phyloP scores from a whole-genome alignment of 30 jellyfish, hydroid and myxozoan species.

The Pelagia noctiluca region DNA sequence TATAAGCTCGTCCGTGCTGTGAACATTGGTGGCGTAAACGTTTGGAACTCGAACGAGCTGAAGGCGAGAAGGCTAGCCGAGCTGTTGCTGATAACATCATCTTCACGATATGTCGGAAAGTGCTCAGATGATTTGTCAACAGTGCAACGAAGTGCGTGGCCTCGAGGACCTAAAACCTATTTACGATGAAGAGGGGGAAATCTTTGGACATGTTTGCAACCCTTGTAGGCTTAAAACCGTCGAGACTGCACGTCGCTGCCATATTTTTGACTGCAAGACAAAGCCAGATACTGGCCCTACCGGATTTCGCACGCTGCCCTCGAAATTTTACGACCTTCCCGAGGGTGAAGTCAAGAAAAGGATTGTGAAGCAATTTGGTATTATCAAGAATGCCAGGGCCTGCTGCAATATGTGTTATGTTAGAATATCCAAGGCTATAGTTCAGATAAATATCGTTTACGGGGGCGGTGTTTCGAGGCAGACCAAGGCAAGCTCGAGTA shows the following conservation, averaged over 20 bases:
- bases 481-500: conserved; percentile 21
- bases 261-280: conserved; percentile 61
- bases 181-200: conserved; percentile 55
- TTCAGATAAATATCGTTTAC: conserved; percentile 58
- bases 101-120: conserved; percentile 45
- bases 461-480: conserved; percentile 56
- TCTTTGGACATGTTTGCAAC: conserved; percentile 75
- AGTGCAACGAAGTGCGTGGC: conserved; percentile 55
- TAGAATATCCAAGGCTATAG: conserved; percentile 71
- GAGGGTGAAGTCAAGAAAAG: conserved; percentile 78
- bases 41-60: background rate
- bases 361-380: conserved; percentile 74
- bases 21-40: background rate
- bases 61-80: background rate
- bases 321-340: conserved; percentile 79
- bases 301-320: conserved; percentile 82
- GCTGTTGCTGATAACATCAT: conserved; percentile 6
- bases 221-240: conserved; percentile 70
- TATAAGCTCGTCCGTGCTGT: background rate
- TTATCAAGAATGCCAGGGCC: conserved; percentile 55
- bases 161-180: conserved; percentile 59
- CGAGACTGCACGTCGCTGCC: conserved; percentile 78
- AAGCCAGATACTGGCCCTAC: conserved; percentile 67
- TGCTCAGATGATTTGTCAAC: conserved; percentile 68
- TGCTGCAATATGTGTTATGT: conserved; percentile 82